Base-by-base conservation (phyloP, 2,888 invertebrate species). In the Synanthedon tipuliformis region DNA sequence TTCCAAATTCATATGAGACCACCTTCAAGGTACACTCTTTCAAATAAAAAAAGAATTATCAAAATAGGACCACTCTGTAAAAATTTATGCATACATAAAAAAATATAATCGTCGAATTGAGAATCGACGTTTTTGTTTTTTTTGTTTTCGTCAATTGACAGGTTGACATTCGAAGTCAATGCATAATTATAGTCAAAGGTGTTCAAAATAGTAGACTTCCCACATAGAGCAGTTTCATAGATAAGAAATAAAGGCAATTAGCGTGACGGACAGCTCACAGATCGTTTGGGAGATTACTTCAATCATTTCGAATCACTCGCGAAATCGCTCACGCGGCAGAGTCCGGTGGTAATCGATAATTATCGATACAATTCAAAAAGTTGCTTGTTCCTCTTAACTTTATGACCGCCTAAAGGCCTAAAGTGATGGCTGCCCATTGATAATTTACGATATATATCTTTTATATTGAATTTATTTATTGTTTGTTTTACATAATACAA, bases 191-290 rank as follows among this genome's bases (percentile, higher is more conserved):
- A 50, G 54, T 41, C 52, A 51, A 48, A 52, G 49, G 57, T 34
- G 57, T 58, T 56, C 56, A 55, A 13, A 49, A 53, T 34, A 45
- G 45, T 13, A 51, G 53, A 56, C 56, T 52, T 52, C 50, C 40
- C 40, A 53, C 18, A 27, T 41, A 54, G 52, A 57, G 67, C 67
- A 67, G 52, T 56, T 54, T 58, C 61, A 68, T 73, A 69, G 74
- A 77, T 77, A 74, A 73, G 62, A 64, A 64, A 63, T 71, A 65
- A 67, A 64, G 66, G 73, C 79, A 81, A 84, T 83, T 83, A 84
- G 70, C 73, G 77, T 79, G 80, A 76, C 68, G 67, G 72, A 64
- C 66, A 64, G 75, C 54, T 71, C 67, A 68, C 72, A 77, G 74
- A 77, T 77, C 69, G 62, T 69, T 70, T 57, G 60, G 61, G 52